Evolutionary conservation across 2,797 vertebrate species (phyloP).

Genomic region (Lepus oiostolus): DNA sequence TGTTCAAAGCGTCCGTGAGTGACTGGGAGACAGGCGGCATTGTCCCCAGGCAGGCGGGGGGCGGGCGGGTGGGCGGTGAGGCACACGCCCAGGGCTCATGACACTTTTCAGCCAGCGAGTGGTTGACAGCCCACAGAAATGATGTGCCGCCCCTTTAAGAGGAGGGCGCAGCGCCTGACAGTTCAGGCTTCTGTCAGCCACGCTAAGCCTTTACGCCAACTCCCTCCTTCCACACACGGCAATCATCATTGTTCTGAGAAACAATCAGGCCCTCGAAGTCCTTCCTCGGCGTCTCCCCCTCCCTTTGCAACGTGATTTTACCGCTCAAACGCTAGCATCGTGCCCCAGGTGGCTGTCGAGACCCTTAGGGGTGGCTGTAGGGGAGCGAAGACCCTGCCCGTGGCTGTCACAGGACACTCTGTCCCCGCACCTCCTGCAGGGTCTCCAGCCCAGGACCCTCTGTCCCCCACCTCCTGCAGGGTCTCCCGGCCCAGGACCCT

Average conservation of each 20-base stretch:
- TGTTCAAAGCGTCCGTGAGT: background rate
- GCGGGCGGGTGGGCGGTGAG: fast-evolving
- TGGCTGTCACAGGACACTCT: background rate
- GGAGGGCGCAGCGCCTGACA: background rate
- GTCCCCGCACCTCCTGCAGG: too few species aligned
- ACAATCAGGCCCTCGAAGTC: background rate
- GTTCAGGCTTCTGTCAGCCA: slow-evolving; percentile 26
- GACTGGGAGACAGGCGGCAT: background rate
- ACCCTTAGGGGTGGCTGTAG: background rate
- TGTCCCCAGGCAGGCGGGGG: fast-evolving
- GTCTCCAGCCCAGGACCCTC: too few species aligned
- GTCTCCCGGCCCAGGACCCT: too few species aligned
- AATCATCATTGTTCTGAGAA: background rate
- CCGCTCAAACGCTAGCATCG: background rate
- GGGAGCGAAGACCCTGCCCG: fast-evolving
- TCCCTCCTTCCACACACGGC: background rate
- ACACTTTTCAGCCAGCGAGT: background rate
- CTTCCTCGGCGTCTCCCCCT: background rate
- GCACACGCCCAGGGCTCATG: background rate
- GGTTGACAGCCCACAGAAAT: background rate
- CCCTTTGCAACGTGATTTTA: background rate
- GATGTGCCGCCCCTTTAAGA: slow-evolving; percentile 26
- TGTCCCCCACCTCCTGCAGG: too few species aligned
- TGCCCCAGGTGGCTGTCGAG: background rate
- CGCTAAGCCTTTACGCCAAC: too few species aligned